Conservation (phyloP, 1,140 invertebrate species). For the Solenopsis invicta region DNA sequence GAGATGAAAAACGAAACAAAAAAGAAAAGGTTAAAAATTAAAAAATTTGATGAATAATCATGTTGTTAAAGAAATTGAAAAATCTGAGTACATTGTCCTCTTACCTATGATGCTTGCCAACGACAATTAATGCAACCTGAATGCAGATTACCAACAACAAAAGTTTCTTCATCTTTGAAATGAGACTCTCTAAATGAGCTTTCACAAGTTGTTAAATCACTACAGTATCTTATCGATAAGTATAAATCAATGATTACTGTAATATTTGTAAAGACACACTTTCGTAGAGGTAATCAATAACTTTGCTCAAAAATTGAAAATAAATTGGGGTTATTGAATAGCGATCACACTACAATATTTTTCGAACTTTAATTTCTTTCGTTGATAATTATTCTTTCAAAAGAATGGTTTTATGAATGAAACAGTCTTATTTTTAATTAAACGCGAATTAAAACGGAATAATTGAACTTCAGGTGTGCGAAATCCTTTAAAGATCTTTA, state of each 20-base stretch:
- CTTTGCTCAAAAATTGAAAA: background rate
- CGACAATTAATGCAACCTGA: conserved; percentile 42
- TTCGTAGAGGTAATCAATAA: background rate
- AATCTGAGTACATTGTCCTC: conserved; percentile 7
- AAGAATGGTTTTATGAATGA: background rate
- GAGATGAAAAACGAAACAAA: background rate
- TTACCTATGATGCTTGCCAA: conserved; percentile 76
- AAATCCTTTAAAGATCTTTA: background rate
- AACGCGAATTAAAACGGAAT: background rate
- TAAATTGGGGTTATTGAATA: background rate
- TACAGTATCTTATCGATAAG: background rate
- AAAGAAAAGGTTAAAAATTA: background rate
- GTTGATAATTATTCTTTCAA: background rate
- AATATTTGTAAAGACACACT: background rate
- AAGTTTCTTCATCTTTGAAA: conserved; percentile 66
- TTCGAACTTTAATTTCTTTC: background rate
- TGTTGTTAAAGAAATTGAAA: background rate
- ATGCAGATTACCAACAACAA: conserved; percentile 60
- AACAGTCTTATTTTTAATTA: background rate
- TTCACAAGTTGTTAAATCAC: conserved; percentile 17
- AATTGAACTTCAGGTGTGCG: background rate
- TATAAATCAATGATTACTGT: background rate
- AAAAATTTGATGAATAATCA: background rate
- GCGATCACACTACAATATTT: background rate
- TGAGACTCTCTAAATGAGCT: background rate